Evolutionary conservation across 2,113 vertebrate genomes (phyloP), one percentile per base, ranked within the genome.

Genomic region (Acanthochromis polyacanthus): DNA sequence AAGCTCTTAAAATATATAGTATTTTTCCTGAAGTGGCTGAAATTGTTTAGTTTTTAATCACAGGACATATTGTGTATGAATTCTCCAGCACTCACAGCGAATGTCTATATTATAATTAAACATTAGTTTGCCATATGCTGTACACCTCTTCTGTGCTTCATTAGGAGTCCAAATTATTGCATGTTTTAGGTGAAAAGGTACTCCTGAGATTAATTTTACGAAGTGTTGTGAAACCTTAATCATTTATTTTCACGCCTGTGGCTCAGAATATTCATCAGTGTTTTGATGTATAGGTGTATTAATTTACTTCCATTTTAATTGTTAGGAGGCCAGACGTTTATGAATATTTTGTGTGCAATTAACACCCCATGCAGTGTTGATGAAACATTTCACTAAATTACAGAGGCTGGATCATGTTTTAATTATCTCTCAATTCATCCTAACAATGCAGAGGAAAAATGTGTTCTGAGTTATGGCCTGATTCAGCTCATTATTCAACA

Each of bases 311-410:
- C 5, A 10, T 78, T 75, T 78, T 87, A 76, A 82, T 83, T 82
- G 76, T 89, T 87, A 55, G 70, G 75, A 88, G 71, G 62, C 57
- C 75, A 82, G 89, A 80, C 81, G 53, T 88, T 88, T 85, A 88
- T 90, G 87, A 87, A 91, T 91, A 92, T 89, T 89, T 90, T 82
- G 85, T 76, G 75, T 68, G 82, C 73, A 85, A 87, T 91, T 91
- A 91, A 79, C 71, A 65, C 52, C 64, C 64, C n/a, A 25, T 48
- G 80, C 68, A 17, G 80, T 30, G 79, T 82, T 71, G 71, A 87
- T 82, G 76, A 86, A 91, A 88, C 63, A 45, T 90, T 90, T 80
- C 40, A 30, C 71, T 25, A 73, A 78, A 85, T 89, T 88, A 87
- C 63, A 51, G 56, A 19, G 73, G 72, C 87, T 81, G 65, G 89